These are phyloP conservation scores for Drosophila imparisetae DNA, from an alignment of 2,888 invertebrate genomes.

Conservation along the genomic window DNA sequence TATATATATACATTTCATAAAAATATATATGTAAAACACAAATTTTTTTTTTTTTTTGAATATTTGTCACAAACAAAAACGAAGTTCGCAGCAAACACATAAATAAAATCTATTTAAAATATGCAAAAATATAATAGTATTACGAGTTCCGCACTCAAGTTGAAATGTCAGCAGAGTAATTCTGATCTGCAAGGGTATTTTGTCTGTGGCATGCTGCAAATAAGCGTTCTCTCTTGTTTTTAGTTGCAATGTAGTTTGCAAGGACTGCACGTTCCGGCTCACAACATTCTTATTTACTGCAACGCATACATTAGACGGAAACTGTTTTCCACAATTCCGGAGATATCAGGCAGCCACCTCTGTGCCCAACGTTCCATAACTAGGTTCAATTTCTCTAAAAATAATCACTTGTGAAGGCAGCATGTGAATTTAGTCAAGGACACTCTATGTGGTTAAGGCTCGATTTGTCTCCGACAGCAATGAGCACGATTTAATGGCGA, in stretches of 20 bases:
- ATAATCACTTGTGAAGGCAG: constrained; percentile 10
- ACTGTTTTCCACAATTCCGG: constrained; percentile 31
- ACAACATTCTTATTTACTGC: constrained; percentile 60
- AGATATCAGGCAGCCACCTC: constrained; percentile 3
- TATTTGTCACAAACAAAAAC: background rate
- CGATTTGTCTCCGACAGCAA: constrained; percentile 8
- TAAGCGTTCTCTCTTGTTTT: background rate
- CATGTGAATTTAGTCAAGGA: background rate
- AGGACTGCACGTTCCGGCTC: constrained; percentile 45
- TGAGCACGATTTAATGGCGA: constrained; percentile 2
- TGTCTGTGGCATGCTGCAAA: background rate
- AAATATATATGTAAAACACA: background rate
- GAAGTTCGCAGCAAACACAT: background rate
- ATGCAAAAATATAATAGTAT: background rate
- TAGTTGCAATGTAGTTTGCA: background rate
- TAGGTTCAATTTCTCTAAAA: constrained; percentile 1
- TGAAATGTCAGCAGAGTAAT: background rate
- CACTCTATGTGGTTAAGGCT: background rate
- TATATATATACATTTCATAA: too few relatives aligned
- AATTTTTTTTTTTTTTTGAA: background rate
- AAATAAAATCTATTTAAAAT: background rate
- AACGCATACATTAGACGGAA: constrained; percentile 66
- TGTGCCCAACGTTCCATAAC: constrained; percentile 6
- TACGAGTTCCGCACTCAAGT: background rate
- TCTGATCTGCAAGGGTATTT: background rate